Conservation (phyloP, 2,888 invertebrate genomes). For the Liposcelis brunnea region DNA sequence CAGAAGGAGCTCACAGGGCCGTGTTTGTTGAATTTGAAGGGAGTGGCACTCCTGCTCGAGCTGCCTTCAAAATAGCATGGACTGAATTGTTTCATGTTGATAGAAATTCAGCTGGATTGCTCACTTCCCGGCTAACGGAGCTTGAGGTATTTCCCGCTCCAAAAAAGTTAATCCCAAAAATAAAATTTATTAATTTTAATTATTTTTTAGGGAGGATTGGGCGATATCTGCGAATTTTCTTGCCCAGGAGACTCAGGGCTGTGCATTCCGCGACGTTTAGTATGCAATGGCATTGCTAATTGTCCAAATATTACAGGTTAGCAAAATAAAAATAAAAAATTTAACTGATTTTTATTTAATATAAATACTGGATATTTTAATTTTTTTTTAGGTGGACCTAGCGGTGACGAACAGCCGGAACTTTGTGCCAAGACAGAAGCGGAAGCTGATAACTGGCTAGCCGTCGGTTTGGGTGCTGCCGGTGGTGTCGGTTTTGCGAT, state of each 20-base stretch:
- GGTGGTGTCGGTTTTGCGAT: slow-evolving; percentile 37
- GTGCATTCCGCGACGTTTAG: slow-evolving; percentile 65
- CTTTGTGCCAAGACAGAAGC: slow-evolving; percentile 40
- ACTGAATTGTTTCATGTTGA: slow-evolving; percentile 76
- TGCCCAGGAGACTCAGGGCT: slow-evolving; percentile 71
- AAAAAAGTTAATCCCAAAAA: too few species aligned
- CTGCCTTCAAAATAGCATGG: slow-evolving; percentile 79
- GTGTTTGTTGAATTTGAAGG: slow-evolving; percentile 25
- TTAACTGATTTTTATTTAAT: neutral
- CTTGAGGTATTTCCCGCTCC: too few species aligned
- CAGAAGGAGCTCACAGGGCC: neutral
- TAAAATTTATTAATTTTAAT: neutral
- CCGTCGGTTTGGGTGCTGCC: slow-evolving; percentile 41
- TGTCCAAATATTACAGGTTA: slow-evolving; percentile 54
- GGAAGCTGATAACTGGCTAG: slow-evolving; percentile 39
- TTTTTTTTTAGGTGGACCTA: slow-evolving; percentile 2
- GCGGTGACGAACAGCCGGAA: slow-evolving; percentile 59
- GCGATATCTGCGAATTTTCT: slow-evolving; percentile 60
- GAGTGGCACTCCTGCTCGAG: slow-evolving; percentile 58
- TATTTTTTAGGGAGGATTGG: slow-evolving; percentile 7
- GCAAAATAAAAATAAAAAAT: slow-evolving; percentile 29
- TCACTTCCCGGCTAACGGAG: slow-evolving; percentile 58
- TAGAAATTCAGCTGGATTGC: slow-evolving; percentile 62
- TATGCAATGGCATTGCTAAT: slow-evolving; percentile 77
- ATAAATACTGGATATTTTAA: neutral